phyloP scores from a whole-genome alignment of 2,888 invertebrate species.

The Thymelicus sylvestris region DNA sequence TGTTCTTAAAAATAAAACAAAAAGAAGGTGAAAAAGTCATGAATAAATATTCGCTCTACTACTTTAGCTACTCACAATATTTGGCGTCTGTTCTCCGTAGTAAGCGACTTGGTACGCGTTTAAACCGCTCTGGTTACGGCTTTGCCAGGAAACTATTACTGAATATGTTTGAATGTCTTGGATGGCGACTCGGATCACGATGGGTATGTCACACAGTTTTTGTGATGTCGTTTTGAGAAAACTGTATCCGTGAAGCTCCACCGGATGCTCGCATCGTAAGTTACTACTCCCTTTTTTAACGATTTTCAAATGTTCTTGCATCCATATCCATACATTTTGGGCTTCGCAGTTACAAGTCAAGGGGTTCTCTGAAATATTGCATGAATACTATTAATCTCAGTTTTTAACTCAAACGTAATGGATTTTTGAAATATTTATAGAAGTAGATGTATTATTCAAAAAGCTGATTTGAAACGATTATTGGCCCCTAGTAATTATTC shows the following conservation, averaged over 20 bases:
- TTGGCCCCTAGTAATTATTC: no score
- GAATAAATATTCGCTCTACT: neutral
- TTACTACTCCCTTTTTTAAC: conserved; percentile 84
- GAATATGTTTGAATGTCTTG: conserved; percentile 95
- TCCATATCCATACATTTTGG: conserved; percentile 96
- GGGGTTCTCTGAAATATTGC: conserved; percentile 90
- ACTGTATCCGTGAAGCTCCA: conserved; percentile 89
- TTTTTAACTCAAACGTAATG: neutral
- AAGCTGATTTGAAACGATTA: no score
- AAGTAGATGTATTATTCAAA: no score
- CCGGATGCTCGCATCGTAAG: conserved; percentile 93
- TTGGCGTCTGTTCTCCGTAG: conserved; percentile 84
- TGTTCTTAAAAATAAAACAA: neutral
- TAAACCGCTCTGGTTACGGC: conserved; percentile 93
- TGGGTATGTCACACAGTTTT: conserved; percentile 93
- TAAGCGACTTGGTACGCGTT: conserved; percentile 94
- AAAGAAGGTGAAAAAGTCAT: no score
- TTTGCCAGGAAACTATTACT: conserved; percentile 95
- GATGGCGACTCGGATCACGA: conserved; percentile 93
- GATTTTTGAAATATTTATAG: neutral
- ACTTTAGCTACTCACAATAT: conserved; percentile 83
- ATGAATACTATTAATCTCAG: neutral
- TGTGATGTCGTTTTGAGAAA: conserved; percentile 92
- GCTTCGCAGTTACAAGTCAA: conserved; percentile 95
- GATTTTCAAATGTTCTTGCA: conserved; percentile 93